These are phyloP conservation scores for Sciurus niger DNA, from an alignment of 2,113 vertebrate species.

Conservation along the genomic window DNA sequence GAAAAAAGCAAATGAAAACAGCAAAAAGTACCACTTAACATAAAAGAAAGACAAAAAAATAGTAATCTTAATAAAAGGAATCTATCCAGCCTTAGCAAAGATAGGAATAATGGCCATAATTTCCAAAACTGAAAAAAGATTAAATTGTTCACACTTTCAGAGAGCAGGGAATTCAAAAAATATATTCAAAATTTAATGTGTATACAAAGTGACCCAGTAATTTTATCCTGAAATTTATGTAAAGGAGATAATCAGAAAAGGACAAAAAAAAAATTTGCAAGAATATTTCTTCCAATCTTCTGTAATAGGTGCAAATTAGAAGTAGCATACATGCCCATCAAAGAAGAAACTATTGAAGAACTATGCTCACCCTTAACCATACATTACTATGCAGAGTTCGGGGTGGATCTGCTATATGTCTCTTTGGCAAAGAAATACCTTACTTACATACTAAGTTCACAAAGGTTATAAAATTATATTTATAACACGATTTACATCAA, in stretches of 20 bases:
- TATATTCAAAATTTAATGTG: not conserved
- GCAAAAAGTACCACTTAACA: not conserved
- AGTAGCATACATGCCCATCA: not conserved
- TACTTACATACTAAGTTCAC: constrained; percentile 30
- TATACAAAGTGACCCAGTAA: not conserved
- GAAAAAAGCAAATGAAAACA: constrained; percentile 29
- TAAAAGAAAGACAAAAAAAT: not conserved
- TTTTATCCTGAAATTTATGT: constrained; percentile 14
- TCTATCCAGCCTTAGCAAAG: not conserved
- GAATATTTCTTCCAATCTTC: not conserved
- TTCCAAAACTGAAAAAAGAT: not conserved
- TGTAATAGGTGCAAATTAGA: not conserved
- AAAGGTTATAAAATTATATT: constrained; percentile 3
- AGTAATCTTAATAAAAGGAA: not conserved
- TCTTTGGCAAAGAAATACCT: constrained; percentile 23
- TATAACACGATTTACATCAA: not conserved
- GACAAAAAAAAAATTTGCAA: constrained; percentile 13
- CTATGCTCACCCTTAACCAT: not conserved
- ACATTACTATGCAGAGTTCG: not conserved
- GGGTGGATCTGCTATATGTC: not conserved
- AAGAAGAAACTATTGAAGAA: constrained; percentile 12
- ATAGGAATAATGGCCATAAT: not conserved
- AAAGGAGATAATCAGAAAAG: not conserved
- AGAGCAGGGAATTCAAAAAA: not conserved
- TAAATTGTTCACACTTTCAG: not conserved